phyloP scores from a whole-genome alignment of 2,888 invertebrate genomes.

The Silvanus unidentatus region DNA sequence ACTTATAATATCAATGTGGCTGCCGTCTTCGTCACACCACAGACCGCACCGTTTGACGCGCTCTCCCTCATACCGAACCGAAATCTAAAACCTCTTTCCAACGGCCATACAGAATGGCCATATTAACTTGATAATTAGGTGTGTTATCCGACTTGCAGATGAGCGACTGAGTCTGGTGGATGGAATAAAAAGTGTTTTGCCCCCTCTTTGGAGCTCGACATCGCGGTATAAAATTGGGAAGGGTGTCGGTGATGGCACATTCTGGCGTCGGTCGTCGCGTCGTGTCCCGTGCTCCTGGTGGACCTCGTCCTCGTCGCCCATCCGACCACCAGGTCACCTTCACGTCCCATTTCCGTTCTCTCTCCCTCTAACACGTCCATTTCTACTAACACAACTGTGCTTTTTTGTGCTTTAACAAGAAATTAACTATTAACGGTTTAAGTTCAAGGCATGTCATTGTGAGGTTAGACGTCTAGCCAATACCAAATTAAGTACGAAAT shows the following conservation, averaged over 20 bases:
- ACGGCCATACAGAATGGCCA: conserved; percentile 67
- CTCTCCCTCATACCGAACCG: conserved; percentile 46
- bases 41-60: conserved; percentile 30
- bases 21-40: conserved; percentile 37
- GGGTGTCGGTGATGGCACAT: conserved; percentile 48
- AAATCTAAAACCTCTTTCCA: conserved; percentile 49
- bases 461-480: too few species aligned
- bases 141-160: conserved; percentile 87
- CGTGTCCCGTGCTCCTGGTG: conserved; percentile 18
- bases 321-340: conserved; percentile 29
- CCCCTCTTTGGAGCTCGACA: conserved; percentile 49
- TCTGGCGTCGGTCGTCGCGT: conserved; percentile 44
- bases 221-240: conserved; percentile 48
- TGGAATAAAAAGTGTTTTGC: conserved; percentile 67
- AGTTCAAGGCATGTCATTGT: too few species aligned
- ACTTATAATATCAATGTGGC: conserved; percentile 65
- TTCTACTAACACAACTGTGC: too few species aligned
- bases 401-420: too few species aligned
- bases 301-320: conserved; percentile 27
- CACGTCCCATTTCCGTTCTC: conserved; percentile 14
- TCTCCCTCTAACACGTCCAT: too few species aligned
- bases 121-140: conserved; percentile 89
- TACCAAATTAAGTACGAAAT: too few species aligned
- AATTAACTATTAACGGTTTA: too few species aligned
- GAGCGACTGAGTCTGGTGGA: conserved; percentile 64